phyloP scores from a whole-genome alignment of 1,140 invertebrate species.

The Telenomus remus region DNA sequence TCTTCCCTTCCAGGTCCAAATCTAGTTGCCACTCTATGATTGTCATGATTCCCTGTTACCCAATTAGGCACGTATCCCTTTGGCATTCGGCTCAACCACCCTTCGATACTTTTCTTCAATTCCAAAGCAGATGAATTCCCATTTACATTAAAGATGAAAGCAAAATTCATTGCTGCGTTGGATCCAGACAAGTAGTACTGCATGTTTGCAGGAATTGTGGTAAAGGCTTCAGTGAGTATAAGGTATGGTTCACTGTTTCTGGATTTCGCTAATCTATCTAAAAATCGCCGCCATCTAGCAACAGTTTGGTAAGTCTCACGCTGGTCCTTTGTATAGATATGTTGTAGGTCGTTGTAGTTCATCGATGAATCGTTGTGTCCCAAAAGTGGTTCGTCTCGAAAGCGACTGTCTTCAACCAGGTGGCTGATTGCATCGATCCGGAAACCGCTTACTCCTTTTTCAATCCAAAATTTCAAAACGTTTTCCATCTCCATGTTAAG shows the following conservation, averaged over 20 bases:
- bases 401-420: conserved; percentile 76
- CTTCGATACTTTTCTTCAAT: conserved; percentile 75
- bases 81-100: conserved; percentile 77
- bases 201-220: conserved; percentile 75
- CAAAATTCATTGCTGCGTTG: conserved; percentile 78
- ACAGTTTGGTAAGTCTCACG: conserved; percentile 79
- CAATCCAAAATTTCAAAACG: conserved; percentile 79
- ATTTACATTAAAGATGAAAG: conserved; percentile 74
- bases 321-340: conserved; percentile 80
- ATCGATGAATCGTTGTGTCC: conserved; percentile 71
- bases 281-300: conserved; percentile 77
- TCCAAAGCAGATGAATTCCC: conserved; percentile 76
- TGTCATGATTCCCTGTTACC: conserved; percentile 82
- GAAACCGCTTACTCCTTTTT: conserved; percentile 83
- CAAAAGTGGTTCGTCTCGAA: conserved; percentile 77
- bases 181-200: conserved; percentile 78
- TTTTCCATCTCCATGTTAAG: conserved; percentile 78
- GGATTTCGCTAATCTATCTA: conserved; percentile 75
- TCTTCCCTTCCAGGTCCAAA: conserved; percentile 81
- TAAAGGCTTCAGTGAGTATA: conserved; percentile 80
- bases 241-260: conserved; percentile 72
- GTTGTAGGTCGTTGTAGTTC: conserved; percentile 77
- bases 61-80: conserved; percentile 54
- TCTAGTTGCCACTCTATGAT: conserved; percentile 79
- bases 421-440: conserved; percentile 79